Evolutionary conservation across 2,888 invertebrate species (phyloP), one percentile per base, ranked within the genome.

Genomic region (Entomobrya multifasciata): DNA sequence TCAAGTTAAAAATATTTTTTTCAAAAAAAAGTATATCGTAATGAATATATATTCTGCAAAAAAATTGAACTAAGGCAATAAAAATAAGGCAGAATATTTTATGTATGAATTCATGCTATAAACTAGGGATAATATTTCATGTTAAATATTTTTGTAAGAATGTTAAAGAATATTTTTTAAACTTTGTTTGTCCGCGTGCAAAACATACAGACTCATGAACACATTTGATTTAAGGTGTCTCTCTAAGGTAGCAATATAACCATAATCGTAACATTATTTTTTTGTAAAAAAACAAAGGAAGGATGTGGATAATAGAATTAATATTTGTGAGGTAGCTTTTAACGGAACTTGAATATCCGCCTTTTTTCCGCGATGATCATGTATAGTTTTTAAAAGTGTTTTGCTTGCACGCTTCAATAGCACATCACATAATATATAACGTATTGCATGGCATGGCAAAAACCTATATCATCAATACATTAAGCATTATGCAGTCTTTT

Each of bases 301-400:
- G 80, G 86, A 86, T 86, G 86, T 86, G 79, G 67, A 80, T 86
- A 81, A 86, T 86, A 76, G 80, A 80, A 76, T 86, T 86, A 86
- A 86, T 86, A 86, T 79, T 79, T 62, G 79, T 86, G 60, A 30
- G 78, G 65, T 78, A 78, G 36, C 82, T 67, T 72, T 70, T 79
- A 79, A 86, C 86, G 86, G 86, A 86, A 86, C 79, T 86, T 55
- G 55, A 86, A 52, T 80, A 78, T 84, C 84, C 84, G 77, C 55
- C 78, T 70, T 57, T 44, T 78, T 86, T 86, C 84, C 79, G 76
- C 13, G 65, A 60, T 60, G 60, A 60, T 60, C 27, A 60, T 30
- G 30, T 6, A 15, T 49, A 20, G 20, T 15, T 13, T 11, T 27
- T 27, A 30, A 3, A 36, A 55, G 55, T n/a, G 47, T 15, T 5